phyloP scores from a whole-genome alignment of 2,888 invertebrate species.

The Cremastinae sp. region DNA sequence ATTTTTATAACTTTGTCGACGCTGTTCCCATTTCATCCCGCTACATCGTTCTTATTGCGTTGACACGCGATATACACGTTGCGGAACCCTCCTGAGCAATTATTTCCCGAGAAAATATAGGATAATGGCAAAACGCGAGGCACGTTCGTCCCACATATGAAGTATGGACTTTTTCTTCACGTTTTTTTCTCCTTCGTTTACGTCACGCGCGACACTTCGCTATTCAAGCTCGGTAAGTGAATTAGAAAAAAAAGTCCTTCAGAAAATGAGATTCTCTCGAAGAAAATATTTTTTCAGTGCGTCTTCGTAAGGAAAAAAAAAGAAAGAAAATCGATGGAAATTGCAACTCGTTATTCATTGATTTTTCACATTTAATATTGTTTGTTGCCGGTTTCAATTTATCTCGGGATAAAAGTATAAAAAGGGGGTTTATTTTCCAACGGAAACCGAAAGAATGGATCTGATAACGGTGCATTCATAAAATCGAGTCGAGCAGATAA shows the following conservation, averaged over 20 bases:
- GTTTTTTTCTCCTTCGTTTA: slow-evolving; percentile 24
- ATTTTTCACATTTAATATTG: too few relatives aligned
- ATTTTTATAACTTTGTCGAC: slow-evolving; percentile 26
- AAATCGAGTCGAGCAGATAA: slow-evolving; percentile 14
- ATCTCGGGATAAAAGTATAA: too few relatives aligned
- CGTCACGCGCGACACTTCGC: slow-evolving; percentile 23
- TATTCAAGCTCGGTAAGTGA: slow-evolving; percentile 19
- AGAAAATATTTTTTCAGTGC: neutral
- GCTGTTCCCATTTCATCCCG: slow-evolving; percentile 6
- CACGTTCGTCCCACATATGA: slow-evolving; percentile 58
- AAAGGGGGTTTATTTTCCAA: slow-evolving; percentile 3
- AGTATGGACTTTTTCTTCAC: neutral
- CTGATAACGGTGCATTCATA: slow-evolving; percentile 37
- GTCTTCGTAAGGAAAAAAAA: too few relatives aligned
- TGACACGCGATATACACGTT: slow-evolving; percentile 60
- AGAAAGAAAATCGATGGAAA: neutral
- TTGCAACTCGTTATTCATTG: neutral
- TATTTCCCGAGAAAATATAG: slow-evolving; percentile 37
- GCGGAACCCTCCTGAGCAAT: slow-evolving; percentile 58
- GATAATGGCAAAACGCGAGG: slow-evolving; percentile 22
- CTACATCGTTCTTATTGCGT: slow-evolving; percentile 1
- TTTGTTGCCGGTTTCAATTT: too few relatives aligned
- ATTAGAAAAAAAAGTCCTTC: slow-evolving; percentile 4
- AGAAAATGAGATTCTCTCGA: too few relatives aligned
- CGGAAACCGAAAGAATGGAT: slow-evolving; percentile 14